Percentiles rank a stretch among this genome's conserved stretches.
These are phyloP conservation scores for Globodera ellingtonae DNA, from an alignment of 1,140 invertebrate species.

Conservation along the genomic window DNA sequence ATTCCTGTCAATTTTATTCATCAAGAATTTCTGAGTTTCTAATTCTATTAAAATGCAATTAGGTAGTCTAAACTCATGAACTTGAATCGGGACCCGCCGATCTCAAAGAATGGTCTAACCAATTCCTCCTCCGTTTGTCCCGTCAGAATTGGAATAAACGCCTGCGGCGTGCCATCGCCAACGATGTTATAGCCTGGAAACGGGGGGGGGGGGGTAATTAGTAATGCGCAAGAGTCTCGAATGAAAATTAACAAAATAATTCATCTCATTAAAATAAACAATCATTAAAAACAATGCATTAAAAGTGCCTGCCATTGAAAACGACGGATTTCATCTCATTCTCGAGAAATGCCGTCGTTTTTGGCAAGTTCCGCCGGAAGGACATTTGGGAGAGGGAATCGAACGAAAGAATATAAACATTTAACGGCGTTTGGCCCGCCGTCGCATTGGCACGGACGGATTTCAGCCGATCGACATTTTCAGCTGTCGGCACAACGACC, in stretches of 20 bases:
- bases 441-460: neutral
- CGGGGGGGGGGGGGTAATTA: no score
- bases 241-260: neutral
- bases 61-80: no score
- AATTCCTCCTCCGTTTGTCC: conserved; percentile 82
- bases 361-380: conserved; percentile 82
- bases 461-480: conserved; percentile 14
- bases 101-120: conserved; percentile 70
- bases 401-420: conserved; percentile 85
- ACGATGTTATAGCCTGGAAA: conserved; percentile 71
- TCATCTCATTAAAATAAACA: conserved; percentile 10
- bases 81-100: no score
- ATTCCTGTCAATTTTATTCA: neutral
- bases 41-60: no score
- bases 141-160: conserved; percentile 85
- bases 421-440: conserved; percentile 66
- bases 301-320: conserved; percentile 45
- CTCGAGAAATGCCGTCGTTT: conserved; percentile 78
- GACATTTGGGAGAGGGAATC: conserved; percentile 85
- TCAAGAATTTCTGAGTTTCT: conserved; percentile 51
- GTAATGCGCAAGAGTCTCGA: no score
- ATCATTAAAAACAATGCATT: no score
- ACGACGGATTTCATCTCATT: conserved; percentile 76
- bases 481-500: conserved; percentile 30
- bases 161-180: conserved; percentile 90